Evolutionary conservation across 92 coral and sea anemone species (phyloP).

Genomic region (Paramuricea clavata): DNA sequence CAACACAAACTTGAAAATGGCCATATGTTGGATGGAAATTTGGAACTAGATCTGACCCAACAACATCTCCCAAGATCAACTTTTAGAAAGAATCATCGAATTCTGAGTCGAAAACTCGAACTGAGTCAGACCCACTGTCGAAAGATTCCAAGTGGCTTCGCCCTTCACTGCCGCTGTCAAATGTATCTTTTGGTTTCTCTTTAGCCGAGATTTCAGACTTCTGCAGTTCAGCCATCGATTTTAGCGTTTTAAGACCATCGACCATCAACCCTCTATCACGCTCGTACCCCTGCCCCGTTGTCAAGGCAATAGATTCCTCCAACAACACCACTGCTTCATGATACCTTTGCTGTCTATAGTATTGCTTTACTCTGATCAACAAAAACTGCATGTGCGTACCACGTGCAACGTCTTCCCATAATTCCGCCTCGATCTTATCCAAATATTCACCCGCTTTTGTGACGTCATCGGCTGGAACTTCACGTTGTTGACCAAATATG

Average conservation of each 20-base stretch:
- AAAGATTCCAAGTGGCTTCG: background rate
- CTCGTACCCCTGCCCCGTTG: background rate
- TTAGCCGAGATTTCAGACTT: background rate
- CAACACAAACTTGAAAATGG: no score
- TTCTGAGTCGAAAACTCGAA: background rate
- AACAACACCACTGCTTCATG: background rate
- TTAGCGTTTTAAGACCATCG: background rate
- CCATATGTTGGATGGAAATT: no score
- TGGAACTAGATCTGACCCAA: no score
- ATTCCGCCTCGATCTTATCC: constrained; percentile 6
- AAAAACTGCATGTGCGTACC: constrained; percentile 15
- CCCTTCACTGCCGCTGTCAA: background rate
- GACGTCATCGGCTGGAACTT: constrained; percentile 4
- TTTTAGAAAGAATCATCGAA: background rate
- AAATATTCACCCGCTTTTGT: background rate
- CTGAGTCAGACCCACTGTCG: background rate
- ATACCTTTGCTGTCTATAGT: background rate
- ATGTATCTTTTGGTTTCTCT: background rate
- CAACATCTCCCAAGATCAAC: no score
- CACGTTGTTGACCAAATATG: constrained; percentile 23
- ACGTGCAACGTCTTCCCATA: background rate
- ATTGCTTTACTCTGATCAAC: background rate
- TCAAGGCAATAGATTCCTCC: background rate
- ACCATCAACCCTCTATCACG: background rate
- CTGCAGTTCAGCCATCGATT: background rate